A percentile compares a stretch with the other conserved stretches of the same genome.
phyloP scores from a whole-genome alignment of 2,113 vertebrate species.

The Cacatua alba region DNA sequence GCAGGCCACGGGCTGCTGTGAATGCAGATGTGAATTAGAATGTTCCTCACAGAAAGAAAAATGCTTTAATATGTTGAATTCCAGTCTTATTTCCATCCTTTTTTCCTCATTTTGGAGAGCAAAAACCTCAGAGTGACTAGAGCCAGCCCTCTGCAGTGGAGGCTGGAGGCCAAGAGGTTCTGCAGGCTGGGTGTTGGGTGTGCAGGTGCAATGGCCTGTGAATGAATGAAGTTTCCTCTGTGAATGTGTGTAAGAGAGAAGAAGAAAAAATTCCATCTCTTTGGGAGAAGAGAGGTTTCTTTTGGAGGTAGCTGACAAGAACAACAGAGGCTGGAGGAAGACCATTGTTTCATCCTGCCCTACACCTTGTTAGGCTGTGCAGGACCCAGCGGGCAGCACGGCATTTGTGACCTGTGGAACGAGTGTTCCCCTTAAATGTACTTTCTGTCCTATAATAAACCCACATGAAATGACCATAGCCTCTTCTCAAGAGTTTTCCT shows the following conservation, averaged over 20 bases:
- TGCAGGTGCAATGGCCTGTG: not conserved
- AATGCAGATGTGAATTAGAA: not conserved
- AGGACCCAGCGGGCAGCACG: rapidly evolving
- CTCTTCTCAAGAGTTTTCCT: not conserved
- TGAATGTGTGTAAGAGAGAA: not conserved
- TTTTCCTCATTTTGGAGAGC: not conserved
- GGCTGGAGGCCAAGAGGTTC: not conserved
- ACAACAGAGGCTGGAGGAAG: not conserved
- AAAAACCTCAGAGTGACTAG: not conserved
- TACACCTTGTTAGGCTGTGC: not conserved
- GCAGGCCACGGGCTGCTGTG: not conserved
- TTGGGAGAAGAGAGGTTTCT: not conserved
- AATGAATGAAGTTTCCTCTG: not conserved
- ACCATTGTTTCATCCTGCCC: rapidly evolving
- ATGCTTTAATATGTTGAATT: not conserved
- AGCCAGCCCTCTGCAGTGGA: not conserved
- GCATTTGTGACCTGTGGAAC: not conserved
- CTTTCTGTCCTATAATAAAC: not conserved
- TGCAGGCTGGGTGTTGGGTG: rapidly evolving
- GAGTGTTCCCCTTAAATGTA: not conserved
- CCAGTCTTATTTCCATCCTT: not conserved
- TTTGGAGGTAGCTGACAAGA: not conserved
- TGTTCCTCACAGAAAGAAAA: not conserved
- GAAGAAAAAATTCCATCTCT: not conserved
- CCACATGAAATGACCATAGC: rapidly evolving